Percentiles rank a stretch among this genome's conserved stretches.
These are phyloP conservation scores for Atractosteus spatula DNA, from an alignment of 2,113 vertebrate genomes.

Conservation along the genomic window DNA sequence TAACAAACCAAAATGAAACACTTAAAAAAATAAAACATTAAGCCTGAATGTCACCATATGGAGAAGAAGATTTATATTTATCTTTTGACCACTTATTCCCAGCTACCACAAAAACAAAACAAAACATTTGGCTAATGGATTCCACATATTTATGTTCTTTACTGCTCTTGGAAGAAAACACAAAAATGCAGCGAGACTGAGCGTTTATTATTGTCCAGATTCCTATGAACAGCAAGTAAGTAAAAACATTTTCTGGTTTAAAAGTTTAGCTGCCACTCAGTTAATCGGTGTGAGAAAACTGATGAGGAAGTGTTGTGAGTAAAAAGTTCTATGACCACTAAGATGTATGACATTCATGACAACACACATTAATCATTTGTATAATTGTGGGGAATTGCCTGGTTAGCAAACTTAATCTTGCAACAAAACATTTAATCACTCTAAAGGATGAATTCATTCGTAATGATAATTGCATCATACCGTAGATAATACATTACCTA, in stretches of 20 bases:
- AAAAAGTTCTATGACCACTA: conserved; percentile 16
- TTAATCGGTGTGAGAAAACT: too few relatives aligned
- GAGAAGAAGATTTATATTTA: conserved; percentile 11
- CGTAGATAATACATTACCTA: conserved; percentile 23
- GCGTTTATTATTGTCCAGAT: background rate
- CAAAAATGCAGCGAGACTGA: too few relatives aligned
- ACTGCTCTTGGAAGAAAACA: background rate
- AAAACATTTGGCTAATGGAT: background rate
- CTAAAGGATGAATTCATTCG: conserved; percentile 21
- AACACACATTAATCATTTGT: conserved; percentile 19
- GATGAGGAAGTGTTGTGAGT: background rate
- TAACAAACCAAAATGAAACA: conserved; percentile 5
- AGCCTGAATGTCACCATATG: conserved; percentile 35
- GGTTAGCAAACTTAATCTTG: conserved; percentile 54
- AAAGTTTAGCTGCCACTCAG: too few relatives aligned
- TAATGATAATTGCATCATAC: conserved; percentile 20
- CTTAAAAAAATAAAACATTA: conserved; percentile 21
- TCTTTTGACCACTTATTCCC: background rate
- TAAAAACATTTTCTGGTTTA: too few relatives aligned
- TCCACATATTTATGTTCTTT: background rate
- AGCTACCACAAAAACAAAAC: too few relatives aligned
- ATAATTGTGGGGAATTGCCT: conserved; percentile 53
- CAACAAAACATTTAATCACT: conserved; percentile 31
- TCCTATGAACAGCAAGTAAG: background rate
- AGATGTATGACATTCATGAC: conserved; percentile 11